These are phyloP conservation scores for Lasioglossum malachurum DNA, from an alignment of 2,888 invertebrate genomes.

Conservation along the genomic window DNA sequence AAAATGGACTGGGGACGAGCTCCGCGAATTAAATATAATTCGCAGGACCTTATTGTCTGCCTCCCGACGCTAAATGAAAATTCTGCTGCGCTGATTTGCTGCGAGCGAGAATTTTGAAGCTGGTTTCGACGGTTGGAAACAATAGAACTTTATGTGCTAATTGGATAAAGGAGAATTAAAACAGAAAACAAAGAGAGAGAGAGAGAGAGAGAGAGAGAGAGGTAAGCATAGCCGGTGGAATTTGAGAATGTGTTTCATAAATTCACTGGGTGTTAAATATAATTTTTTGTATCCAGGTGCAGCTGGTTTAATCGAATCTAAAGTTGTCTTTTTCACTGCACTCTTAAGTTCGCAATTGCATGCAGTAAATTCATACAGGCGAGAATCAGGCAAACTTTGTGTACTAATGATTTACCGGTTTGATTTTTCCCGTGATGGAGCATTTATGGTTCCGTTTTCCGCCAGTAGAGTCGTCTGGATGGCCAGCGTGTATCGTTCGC, in stretches of 20 bases:
- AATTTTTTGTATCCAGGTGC: not conserved
- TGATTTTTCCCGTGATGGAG: not conserved
- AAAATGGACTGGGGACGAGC: too few species aligned
- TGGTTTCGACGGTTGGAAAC: not conserved
- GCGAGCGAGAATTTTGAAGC: not conserved
- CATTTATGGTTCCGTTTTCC: not conserved
- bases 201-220: too few species aligned
- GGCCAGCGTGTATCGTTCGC: not conserved
- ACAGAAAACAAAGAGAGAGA: not conserved
- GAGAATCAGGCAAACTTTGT: not conserved
- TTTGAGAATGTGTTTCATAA: not conserved
- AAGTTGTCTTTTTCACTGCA: not conserved
- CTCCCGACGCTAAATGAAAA: not conserved
- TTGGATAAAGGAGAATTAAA: not conserved
- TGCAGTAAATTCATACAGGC: too few species aligned
- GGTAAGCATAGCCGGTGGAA: not conserved
- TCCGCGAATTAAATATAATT: not conserved
- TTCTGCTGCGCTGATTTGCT: not conserved
- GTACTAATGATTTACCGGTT: not conserved
- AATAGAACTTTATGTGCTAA: not conserved
- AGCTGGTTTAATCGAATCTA: not conserved
- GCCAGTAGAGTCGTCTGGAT: not conserved
- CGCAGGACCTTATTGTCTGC: conserved; percentile 2
- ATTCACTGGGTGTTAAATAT: not conserved
- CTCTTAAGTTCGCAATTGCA: not conserved